These are phyloP conservation scores for Euleptes europaea DNA, from an alignment of 2,113 vertebrate genomes.

Conservation along the genomic window DNA sequence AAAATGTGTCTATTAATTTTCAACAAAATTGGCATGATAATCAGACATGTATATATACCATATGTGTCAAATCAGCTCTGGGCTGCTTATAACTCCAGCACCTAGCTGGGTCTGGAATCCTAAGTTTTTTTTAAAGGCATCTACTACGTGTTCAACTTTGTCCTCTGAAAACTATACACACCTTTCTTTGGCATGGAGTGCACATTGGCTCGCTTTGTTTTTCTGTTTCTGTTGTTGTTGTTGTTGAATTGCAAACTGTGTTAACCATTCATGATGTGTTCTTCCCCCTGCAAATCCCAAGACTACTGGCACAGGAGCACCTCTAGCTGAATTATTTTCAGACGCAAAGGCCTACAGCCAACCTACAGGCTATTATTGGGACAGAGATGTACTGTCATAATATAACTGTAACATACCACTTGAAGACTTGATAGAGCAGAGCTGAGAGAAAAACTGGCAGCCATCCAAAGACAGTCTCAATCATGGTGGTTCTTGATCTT, in stretches of 20 bases:
- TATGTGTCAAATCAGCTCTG: too few species aligned
- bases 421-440: constrained; percentile 12
- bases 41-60: too few species aligned
- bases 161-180: too few species aligned
- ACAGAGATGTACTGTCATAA: not conserved
- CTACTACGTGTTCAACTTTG: too few species aligned
- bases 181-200: not conserved
- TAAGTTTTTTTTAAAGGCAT: too few species aligned
- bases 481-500: constrained; percentile 10
- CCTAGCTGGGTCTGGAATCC: too few species aligned
- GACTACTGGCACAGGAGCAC: not conserved
- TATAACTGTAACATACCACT: not conserved
- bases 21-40: too few species aligned
- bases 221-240: not conserved
- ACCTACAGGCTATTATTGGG: not conserved
- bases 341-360: not conserved
- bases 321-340: not conserved
- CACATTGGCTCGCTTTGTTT: not conserved
- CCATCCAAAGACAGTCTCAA: not conserved
- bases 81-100: too few species aligned
- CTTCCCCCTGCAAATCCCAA: not conserved
- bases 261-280: not conserved
- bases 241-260: not conserved
- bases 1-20: too few species aligned
- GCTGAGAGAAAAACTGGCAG: not conserved